A percentile compares a stretch with the other conserved stretches of the same genome.
phyloP scores from a whole-genome alignment of 2,888 invertebrate genomes.

The Mesorhabditis belari region DNA sequence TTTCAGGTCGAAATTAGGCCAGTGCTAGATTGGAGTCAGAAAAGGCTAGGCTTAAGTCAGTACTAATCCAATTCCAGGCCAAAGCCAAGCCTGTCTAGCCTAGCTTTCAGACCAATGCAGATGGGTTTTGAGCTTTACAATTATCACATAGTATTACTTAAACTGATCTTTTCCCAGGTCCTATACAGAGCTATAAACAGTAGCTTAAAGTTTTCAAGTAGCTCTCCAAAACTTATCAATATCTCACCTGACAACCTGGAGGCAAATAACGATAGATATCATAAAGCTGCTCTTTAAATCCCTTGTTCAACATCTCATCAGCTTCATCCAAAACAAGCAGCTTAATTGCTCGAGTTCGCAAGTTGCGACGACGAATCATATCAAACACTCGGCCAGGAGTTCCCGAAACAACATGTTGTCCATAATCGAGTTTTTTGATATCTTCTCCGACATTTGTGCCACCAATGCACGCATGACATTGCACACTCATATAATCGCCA shows the following conservation, averaged over 20 bases:
- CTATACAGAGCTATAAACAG: too few species aligned
- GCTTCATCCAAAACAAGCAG: conserved; percentile 97
- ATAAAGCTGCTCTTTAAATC: conserved; percentile 98
- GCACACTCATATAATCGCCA: conserved; percentile 97
- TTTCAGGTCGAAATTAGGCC: too few species aligned
- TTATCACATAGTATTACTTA: too few species aligned
- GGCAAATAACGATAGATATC: conserved; percentile 96
- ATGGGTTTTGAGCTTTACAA: too few species aligned
- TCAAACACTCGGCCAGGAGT: conserved; percentile 97
- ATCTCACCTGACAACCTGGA: conserved; percentile 72
- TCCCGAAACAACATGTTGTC: conserved; percentile 93
- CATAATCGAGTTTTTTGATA: conserved; percentile 92
- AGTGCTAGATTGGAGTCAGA: too few species aligned
- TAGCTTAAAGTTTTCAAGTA: too few species aligned
- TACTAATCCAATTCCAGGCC: too few species aligned
- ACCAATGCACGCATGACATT: conserved; percentile 97
- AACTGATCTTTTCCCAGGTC: too few species aligned
- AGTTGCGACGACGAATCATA: conserved; percentile 77
- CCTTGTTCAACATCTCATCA: conserved; percentile 98
- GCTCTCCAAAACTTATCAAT: too few species aligned
- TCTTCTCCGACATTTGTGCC: conserved; percentile 98
- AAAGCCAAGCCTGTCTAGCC: too few species aligned
- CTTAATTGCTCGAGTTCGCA: conserved; percentile 84
- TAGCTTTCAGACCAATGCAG: too few species aligned
- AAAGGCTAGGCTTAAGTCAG: too few species aligned